Evolutionary conservation across 1,140 invertebrate species (phyloP).

Genomic region (Lordiphosa collinella): DNA sequence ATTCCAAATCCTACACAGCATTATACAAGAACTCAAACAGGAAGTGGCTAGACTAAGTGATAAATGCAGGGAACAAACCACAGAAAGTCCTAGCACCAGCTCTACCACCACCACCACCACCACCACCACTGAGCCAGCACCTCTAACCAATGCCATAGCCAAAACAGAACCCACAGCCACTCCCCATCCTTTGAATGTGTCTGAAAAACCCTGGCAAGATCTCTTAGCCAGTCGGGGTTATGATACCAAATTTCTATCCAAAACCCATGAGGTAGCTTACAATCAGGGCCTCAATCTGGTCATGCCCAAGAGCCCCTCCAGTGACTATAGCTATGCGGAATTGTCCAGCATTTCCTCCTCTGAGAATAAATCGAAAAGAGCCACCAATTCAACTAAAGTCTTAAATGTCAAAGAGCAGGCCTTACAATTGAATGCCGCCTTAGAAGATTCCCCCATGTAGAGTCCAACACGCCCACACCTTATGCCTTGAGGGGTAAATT

Average conservation of each 20-base stretch:
- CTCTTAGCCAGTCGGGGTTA: slow-evolving; percentile 61
- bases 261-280: slow-evolving; percentile 32
- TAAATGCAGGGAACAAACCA: background rate
- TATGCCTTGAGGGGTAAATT: slow-evolving; percentile 68
- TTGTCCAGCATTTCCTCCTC: slow-evolving; percentile 22
- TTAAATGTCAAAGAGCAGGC: slow-evolving; percentile 24
- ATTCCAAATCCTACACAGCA: background rate
- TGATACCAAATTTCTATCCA: slow-evolving; percentile 48
- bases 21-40: slow-evolving; percentile 9
- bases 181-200: background rate
- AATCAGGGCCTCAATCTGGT: slow-evolving; percentile 20
- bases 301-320: slow-evolving; percentile 15
- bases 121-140: no score
- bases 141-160: background rate
- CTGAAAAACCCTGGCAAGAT: slow-evolving; percentile 33
- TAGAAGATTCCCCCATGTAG: slow-evolving; percentile 4
- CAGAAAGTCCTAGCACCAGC: background rate
- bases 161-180: background rate
- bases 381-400: slow-evolving; percentile 1
- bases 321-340: slow-evolving; percentile 3
- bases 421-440: slow-evolving; percentile 36
- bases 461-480: slow-evolving; percentile 23
- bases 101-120: no score
- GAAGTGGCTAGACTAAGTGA: background rate
- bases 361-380: slow-evolving; percentile 26